Base-by-base conservation (phyloP, 2,113 vertebrate genomes). In the Camelus bactrianus region DNA sequence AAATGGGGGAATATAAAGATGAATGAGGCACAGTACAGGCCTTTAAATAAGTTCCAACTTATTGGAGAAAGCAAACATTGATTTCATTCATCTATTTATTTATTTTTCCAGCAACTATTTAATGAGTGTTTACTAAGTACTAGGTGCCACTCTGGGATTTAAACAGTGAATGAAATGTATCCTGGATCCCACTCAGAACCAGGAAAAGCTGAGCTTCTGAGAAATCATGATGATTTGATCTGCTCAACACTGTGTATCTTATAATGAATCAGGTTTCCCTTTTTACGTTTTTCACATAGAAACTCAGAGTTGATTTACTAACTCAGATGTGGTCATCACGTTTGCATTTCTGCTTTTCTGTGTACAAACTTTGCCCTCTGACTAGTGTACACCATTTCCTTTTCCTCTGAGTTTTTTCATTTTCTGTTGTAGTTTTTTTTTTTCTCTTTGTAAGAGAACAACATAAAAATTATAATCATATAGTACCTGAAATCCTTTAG, bases 41-140 rank as follows among this genome's bases (percentile, higher is more conserved):
- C 20, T 92, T 75, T 17, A 83, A 50, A 89, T 92, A 64, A 93
- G 70, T 75, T 93, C 72, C 28, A 86, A 38, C 46, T 83, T 83
- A 85, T 56, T 69, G 79, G 48, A 95, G 60, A 84, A 93, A 86
- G 22, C 48, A 92, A 91, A 69, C 24, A 73, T 64, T 86, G 6
- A 35, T 88, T 88, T 89, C 64, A 58, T 60, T 72, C 42, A 85
- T 88, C 38, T 13, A 30, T 92, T 82, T 89, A 82, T 67, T 82
- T 30, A 79, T 85, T 83, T 90, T 91, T 17, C 15, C 7, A 83
- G 79, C 15, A 95, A 98, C 82, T 89, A 95, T 82, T 94, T 95
- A 77, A 38, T 32, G 5, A 86, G 6, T 94, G 42, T 94, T 95
- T 89, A 30, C 67, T 64, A 86, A 73, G 46, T 81, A 52, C 12